Base-by-base conservation (phyloP, 2,888 invertebrate species). In the Scaptomyza cyrtandrae region DNA sequence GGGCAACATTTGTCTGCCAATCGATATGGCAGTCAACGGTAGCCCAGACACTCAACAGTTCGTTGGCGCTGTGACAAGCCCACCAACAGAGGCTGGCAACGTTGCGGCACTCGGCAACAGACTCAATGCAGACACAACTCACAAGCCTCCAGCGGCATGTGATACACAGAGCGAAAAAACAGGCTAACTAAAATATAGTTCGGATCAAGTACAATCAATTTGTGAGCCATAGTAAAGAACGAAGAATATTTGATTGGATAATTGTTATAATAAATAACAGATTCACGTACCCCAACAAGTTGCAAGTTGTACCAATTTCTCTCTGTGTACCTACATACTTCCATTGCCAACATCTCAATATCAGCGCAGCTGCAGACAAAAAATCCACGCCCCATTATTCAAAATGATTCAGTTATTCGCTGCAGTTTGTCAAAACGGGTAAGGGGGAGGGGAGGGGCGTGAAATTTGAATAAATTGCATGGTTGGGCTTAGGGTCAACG, bases 51-150 rank as follows among this genome's bases (percentile, higher is more conserved):
- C 80, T 81, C 66, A 63, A 76, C 65, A 79, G 72, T 75, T 88
- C 73, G 70, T 67, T 81, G 80, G 85, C 78, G 70, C 70, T 50
- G 50, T 37, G 81, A 86, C 81, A 83, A 88, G 81, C 81, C 81
- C 81, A 86, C 88, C 81, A 75, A 37, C 71, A 35, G 41, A 13
- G 33, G 33, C 33, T 14, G 50, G 35, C n/a, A 49, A 19, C 49
- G 13, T 39, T 10, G 19, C 37, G 2, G 16, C 13, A 31, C 10
- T 19, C 16, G 66, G 65, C 54, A 67, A 50, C 67, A 74, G 66
- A 78, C 68, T 14, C 33, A 44, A 33, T 43, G 59, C 69, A 78
- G 78, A 78, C 78, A 71, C 72, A 61, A 16, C 13, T 45, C 44
- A 27, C 57, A 54, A 61, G 65, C 66, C 66, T 71, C 66, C 67